Base-by-base conservation (phyloP, 2,797 vertebrate species). In the Diglossa cyanea region DNA sequence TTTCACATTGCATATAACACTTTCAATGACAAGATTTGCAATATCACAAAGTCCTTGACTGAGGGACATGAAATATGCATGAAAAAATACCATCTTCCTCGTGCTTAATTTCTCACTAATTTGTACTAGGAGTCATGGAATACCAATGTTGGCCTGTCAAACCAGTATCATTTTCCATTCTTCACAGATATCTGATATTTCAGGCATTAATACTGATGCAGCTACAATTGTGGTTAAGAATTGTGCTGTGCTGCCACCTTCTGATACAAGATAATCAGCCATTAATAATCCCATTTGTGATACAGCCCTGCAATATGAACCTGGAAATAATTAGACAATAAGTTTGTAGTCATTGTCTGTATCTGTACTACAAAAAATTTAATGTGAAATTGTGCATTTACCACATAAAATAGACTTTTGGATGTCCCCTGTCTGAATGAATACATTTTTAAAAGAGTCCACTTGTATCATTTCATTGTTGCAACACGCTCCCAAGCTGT, bases 211-310 rank as follows among this genome's bases (percentile, higher is more conserved):
- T 31, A 93, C 53, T 84, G 30, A 33, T 40, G 57, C 0, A 4
- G 26, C 44, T 91, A 77, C 60, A 86, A 45, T 9, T 60, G 44
- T n/a, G 50, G 54, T 74, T 86, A 95, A 93, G 91, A 87, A 82
- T 94, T 95, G 95, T 93, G 74, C 75, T 96, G 80, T 93, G 58
- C 93, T 97, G 96, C 96, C 95, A 96, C 96, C 96, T 94, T 95
- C 95, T 96, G 95, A 94, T 93, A 81, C 51, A 81, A 90, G 48
- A 78, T n/a, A 78, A 95, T 61, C 37, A 13, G 37, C 48, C 60
- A 72, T 91, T 93, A 95, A 92, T 91, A 88, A 91, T 65, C n/a
- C 40, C 50, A 21, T 37, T 44, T 75, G 68, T 86, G 66, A 72
- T 45, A 66, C 73, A 90, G 48, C 8, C 40, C 48, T 66, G 54